Base-by-base conservation (phyloP, 2,888 invertebrate genomes). In the Zeuzera pyrina region DNA sequence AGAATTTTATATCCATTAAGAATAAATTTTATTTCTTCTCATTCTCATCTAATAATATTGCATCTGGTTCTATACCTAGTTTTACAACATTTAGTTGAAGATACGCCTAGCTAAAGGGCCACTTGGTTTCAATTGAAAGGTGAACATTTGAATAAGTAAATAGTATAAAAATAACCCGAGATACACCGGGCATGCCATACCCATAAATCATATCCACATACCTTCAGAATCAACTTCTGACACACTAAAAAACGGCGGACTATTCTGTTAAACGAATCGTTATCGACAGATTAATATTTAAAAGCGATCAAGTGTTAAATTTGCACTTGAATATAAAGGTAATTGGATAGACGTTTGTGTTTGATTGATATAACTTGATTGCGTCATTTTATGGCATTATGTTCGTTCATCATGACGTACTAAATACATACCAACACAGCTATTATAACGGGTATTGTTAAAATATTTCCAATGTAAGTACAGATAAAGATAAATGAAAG, bases 181-280 rank as follows among this genome's bases (percentile, higher is more conserved):
- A 53, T 46, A 48, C 43, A 45, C 39, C 46, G 48, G 39, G 49
- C 58, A 61, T 45, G 49, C 44, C 57, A 48, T 37, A 47, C 26
- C 41, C 43, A 62, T 71, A 61, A 66, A 64, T 72, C 70, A 72
- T 67, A 34, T 45, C 34, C 32, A 44, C 53, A 53, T 62, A 53
- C 47, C 50, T 48, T 36, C 39, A 41, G 36, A 39, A 54, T 51
- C 37, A 34, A 49, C 35, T 47, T 25, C 35, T 45, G 47, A 42
- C 43, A 38, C 37, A 45, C 31, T 35, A 43, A 50, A 38, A 33
- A 36, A 31, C 39, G 34, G 35, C 42, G 33, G 44, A 31, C 24
- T 67, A 69, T 69, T 69, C 64, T 57, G 46, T 26, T 6, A 4
- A 37, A 35, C 10, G 30, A 27, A 33, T 35, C 34, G 22, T 8